A percentile compares a stretch with the other conserved stretches of the same genome.
Evolutionary conservation across 2,888 invertebrate species (phyloP).

Genomic region (Petrophora chlorosata): DNA sequence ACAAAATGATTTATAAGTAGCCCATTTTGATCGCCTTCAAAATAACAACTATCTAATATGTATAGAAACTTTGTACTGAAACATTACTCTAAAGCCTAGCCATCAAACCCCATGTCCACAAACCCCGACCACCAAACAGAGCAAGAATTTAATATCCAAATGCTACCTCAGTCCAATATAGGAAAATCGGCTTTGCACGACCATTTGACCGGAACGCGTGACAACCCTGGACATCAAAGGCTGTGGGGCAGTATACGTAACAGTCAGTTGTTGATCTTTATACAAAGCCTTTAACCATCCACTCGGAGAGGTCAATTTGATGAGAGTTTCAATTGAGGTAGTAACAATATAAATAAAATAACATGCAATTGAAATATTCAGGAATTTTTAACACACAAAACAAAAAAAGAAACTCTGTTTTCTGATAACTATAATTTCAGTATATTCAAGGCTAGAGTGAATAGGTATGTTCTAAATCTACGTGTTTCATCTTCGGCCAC

Average conservation of each 20-base stretch:
- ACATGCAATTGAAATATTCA: no score
- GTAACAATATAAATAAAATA: no score
- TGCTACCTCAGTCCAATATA: conserved; percentile 30
- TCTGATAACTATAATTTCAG: no score
- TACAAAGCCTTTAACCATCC: not conserved
- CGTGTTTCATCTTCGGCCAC: no score
- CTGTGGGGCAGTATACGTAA: conserved; percentile 12
- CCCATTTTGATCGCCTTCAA: no score
- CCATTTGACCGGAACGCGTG: conserved; percentile 34
- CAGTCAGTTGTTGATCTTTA: conserved; percentile 8
- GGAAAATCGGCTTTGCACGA: conserved; percentile 33
- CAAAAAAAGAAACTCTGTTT: no score
- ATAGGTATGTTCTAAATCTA: no score
- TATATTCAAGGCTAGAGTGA: no score
- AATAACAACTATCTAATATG: not conserved
- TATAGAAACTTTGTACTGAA: not conserved
- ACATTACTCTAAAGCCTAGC: not conserved
- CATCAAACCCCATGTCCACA: not conserved
- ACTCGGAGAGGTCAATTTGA: no score
- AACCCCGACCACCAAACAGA: conserved; percentile 23
- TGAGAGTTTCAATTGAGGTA: no score
- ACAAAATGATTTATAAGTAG: no score
- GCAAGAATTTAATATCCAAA: conserved; percentile 30
- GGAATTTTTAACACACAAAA: no score
- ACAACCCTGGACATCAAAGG: conserved; percentile 35